phyloP scores from a whole-genome alignment of 2,888 invertebrate genomes.

The Drosophila mayaguana region DNA sequence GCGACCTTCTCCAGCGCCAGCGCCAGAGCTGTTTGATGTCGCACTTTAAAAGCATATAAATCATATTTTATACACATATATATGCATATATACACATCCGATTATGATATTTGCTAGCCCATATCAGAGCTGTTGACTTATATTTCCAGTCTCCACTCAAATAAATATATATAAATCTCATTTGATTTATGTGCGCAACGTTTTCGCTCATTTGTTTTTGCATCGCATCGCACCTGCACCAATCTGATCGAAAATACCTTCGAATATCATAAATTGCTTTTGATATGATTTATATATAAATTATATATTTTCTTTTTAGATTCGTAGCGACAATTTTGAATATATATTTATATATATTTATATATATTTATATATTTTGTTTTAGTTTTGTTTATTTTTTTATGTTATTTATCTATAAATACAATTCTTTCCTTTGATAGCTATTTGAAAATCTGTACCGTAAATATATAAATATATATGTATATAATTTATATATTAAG shows the following conservation, averaged over 20 bases:
- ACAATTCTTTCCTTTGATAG: too few relatives aligned
- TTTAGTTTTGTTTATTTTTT: too few relatives aligned
- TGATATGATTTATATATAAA: neutral
- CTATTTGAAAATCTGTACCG: too few relatives aligned
- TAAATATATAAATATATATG: too few relatives aligned
- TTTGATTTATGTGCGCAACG: constrained; percentile 56
- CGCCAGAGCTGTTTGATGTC: constrained; percentile 52
- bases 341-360: neutral
- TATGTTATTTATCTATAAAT: too few relatives aligned
- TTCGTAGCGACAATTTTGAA: too few relatives aligned
- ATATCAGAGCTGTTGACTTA: constrained; percentile 17
- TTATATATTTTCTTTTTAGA: neutral
- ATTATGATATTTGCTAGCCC: constrained; percentile 2
- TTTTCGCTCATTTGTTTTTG: constrained; percentile 54
- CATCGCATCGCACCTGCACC: constrained; percentile 26
- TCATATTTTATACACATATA: constrained; percentile 45
- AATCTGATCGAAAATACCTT: neutral
- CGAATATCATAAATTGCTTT: neutral
- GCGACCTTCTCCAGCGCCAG: constrained; percentile 11
- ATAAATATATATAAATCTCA: neutral
- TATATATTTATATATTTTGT: too few relatives aligned
- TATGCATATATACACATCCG: neutral
- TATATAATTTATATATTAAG: too few relatives aligned
- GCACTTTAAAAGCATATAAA: constrained; percentile 69
- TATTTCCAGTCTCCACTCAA: constrained; percentile 8